Evolutionary conservation across 1,140 invertebrate genomes (phyloP), one percentile per base, ranked within the genome.

Genomic region (Uloborus diversus): DNA sequence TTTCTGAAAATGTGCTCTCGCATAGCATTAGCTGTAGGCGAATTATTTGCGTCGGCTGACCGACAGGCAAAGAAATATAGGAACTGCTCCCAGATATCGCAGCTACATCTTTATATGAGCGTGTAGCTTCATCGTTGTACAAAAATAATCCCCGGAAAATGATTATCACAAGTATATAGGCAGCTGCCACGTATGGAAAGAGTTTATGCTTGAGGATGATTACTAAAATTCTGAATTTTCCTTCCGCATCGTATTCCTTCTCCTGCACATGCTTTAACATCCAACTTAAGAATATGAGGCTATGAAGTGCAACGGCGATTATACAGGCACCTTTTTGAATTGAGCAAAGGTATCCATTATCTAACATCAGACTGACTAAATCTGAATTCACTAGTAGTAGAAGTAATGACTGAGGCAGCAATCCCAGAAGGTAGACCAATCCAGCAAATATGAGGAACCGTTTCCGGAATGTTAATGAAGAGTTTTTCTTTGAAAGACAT

Each of bases 291-390:
- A 73, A 62, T 7, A 73, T 47, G 3, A 62, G 25, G 27, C n/a
- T 73, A 23, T 73, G 70, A 17, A 73, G 57, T 14, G 57, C 57
- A 42, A 49, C 57, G 1, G 70, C 57, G 14, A 73, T 49, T n/a
- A 62, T 51, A 20, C 57, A 73, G 3, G 53, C 57, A 30, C 47
- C 49, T 14, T 73, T 73, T 25, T 73, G 70, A 1, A 53, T 33
- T 42, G 25, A 47, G 20, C 70, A 73, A 1, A 73, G 25, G n/a
- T 73, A 62, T 13, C 70, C 70, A n/a, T 25, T 62, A 28, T 73
- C 70, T 32, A 73, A 28, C 57, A 62, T 49, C 5, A 32, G 49
- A 25, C 25, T 62, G 4, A 73, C 27, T 17, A 62, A 49, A 49
- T 73, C 70, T 2, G 57, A 62, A 23, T 59, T 49, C 3, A 62